phyloP scores from a whole-genome alignment of 2,888 invertebrate genomes.

The Quadriops clusia region DNA sequence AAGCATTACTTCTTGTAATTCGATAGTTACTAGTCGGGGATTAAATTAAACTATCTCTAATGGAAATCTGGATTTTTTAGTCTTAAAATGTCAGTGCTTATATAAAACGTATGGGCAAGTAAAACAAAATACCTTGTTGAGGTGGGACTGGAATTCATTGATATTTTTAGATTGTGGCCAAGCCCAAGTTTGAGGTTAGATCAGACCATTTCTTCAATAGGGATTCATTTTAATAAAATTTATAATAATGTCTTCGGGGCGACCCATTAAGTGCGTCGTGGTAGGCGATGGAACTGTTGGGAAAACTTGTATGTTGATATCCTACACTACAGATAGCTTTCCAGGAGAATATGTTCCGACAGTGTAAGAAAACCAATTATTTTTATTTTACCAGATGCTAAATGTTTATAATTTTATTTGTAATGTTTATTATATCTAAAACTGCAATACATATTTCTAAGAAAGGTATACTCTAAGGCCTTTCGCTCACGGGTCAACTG shows the following conservation, averaged over 20 bases:
- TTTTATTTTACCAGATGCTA: neutral
- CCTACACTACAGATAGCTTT: conserved; percentile 86
- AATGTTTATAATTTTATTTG: conserved; percentile 4
- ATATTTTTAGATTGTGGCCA: conserved; percentile 10
- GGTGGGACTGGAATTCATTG: neutral
- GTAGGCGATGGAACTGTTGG: conserved; percentile 90
- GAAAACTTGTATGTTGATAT: conserved; percentile 89
- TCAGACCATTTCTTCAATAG: conserved; percentile 7
- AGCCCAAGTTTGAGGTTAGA: conserved; percentile 20
- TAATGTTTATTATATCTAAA: conserved; percentile 1
- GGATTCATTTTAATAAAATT: conserved; percentile 7
- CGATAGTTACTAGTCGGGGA: too few species aligned
- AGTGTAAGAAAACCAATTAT: conserved; percentile 56
- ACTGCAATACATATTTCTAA: conserved; percentile 1
- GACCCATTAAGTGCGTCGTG: conserved; percentile 85
- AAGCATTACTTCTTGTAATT: too few species aligned
- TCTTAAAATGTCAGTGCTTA: too few species aligned
- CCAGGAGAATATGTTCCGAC: conserved; percentile 92
- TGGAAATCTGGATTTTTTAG: too few species aligned
- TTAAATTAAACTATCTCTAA: too few species aligned
- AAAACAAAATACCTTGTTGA: neutral
- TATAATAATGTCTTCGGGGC: conserved; percentile 70
- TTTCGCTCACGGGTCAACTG: too few species aligned
- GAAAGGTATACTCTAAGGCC: too few species aligned
- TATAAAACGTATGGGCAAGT: too few species aligned